Conservation (phyloP, 2,888 invertebrate genomes). For the Spodoptera littoralis region DNA sequence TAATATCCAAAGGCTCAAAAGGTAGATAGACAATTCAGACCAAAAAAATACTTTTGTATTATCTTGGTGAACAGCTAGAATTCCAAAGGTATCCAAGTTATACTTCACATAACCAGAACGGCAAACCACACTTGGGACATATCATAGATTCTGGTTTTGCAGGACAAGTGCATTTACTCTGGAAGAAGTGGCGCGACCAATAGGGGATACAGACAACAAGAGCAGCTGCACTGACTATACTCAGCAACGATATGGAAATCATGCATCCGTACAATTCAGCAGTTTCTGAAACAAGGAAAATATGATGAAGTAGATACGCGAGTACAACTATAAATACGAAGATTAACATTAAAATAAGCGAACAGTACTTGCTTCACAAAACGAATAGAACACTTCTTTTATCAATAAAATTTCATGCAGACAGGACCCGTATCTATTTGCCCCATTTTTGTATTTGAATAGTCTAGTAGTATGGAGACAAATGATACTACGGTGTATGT, state of each 20-base stretch:
- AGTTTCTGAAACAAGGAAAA: conserved; percentile 56
- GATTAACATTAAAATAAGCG: conserved; percentile 15
- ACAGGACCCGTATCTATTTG: conserved; percentile 69
- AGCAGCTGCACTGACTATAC: conserved; percentile 61
- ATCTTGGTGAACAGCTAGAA: too few relatives aligned
- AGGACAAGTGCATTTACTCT: conserved; percentile 63
- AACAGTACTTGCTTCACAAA: conserved; percentile 40
- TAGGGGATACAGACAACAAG: conserved; percentile 65
- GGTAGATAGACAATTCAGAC: too few relatives aligned
- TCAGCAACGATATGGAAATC: conserved; percentile 72
- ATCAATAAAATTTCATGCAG: too few relatives aligned
- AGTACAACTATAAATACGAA: not conserved
- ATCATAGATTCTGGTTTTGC: conserved; percentile 39
- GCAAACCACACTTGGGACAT: conserved; percentile 66
- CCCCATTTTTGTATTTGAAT: conserved; percentile 78
- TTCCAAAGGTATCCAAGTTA: not conserved
- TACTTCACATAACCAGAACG: conserved; percentile 41
- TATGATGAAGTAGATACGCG: conserved; percentile 6
- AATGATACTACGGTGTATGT: conserved; percentile 89
- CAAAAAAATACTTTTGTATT: too few relatives aligned
- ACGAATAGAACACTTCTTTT: not conserved
- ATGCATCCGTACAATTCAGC: conserved; percentile 54
- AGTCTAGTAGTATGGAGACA: conserved; percentile 80
- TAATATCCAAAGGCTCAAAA: too few relatives aligned
- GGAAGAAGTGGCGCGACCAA: conserved; percentile 58